phyloP scores from a whole-genome alignment of 2,888 invertebrate species.

The Hemicrepidius hirtus region DNA sequence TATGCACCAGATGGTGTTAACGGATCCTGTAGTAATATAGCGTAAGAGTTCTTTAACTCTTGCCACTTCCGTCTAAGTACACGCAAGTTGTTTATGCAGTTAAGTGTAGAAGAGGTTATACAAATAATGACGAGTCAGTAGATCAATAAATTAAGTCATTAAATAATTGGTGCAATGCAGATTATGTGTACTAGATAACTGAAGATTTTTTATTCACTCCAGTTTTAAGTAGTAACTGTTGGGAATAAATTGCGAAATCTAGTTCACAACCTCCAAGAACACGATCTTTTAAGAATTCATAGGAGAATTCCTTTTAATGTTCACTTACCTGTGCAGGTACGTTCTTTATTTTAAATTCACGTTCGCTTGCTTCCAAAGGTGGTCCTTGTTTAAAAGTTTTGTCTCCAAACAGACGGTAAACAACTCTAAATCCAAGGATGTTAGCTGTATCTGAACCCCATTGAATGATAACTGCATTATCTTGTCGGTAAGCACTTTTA shows the following conservation, averaged over 20 bases:
- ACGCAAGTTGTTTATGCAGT: too few species aligned
- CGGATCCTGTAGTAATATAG: too few species aligned
- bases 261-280: not conserved
- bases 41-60: too few species aligned
- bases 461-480: constrained; percentile 90
- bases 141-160: too few species aligned
- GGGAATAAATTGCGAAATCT: constrained; percentile 17
- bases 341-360: constrained; percentile 94
- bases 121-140: too few species aligned
- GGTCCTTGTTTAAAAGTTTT: constrained; percentile 93
- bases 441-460: constrained; percentile 93
- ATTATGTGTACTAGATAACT: not conserved
- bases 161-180: too few species aligned
- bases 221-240: too few species aligned
- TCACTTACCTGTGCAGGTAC: constrained; percentile 87
- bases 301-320: not conserved
- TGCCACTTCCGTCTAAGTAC: too few species aligned
- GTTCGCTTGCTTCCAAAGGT: constrained; percentile 89
- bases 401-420: constrained; percentile 92
- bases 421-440: constrained; percentile 91
- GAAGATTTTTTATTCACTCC: too few species aligned
- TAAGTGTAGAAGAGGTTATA: too few species aligned
- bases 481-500: constrained; percentile 89
- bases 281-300: too few species aligned
- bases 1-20: too few species aligned